Base-by-base conservation (phyloP, 2,113 vertebrate genomes). In the Cynoglossus semilaevis region DNA sequence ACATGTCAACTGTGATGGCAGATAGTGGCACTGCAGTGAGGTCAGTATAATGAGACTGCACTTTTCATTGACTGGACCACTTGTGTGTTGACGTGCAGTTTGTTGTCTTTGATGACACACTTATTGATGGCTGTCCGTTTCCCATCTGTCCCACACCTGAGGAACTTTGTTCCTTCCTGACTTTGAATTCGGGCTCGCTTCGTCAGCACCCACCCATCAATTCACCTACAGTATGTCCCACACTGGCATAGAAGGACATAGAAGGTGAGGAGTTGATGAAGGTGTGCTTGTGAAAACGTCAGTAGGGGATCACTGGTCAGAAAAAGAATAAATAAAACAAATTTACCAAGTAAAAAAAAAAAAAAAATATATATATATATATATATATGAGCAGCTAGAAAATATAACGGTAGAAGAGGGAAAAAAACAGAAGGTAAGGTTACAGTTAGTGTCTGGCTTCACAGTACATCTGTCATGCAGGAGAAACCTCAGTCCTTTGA, bases 181-280 rank as follows among this genome's bases (percentile, higher is more conserved):
- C 70, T 82, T 84, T 17, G 41, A 67, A 74, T 79, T 47, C 17
- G 13, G 44, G 18, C 19, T 7, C 17, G 72, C 78, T 77, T 77
- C 79, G 79, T 80, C 80, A 81, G 76, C 73, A 77, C 53, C 44
- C 67, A 19, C 62, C 74, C 63, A 83, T 82, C 78, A 79, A 74
- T 84, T 72, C 74, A 47, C 61, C 57, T 19, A 14, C 22, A 29
- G 22, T 29, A 29, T 68, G 66, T 60, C 74, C 65, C 37, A 47
- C 67, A 51, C 48, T 80, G 77, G 68, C 83, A 83, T 63, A 65
- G 81, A 84, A 82, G 77, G 79, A 70, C 79, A 76, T 59, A 34
- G 15, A 51, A 54, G 70, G 82, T 82, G 76, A 76, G 74, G 81
- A 87, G 82, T 72, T 83, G 85, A 87, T 88, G 77, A 85, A 79